Base-by-base conservation (phyloP, 2,888 invertebrate genomes). In the Leucoptera coffeella region DNA sequence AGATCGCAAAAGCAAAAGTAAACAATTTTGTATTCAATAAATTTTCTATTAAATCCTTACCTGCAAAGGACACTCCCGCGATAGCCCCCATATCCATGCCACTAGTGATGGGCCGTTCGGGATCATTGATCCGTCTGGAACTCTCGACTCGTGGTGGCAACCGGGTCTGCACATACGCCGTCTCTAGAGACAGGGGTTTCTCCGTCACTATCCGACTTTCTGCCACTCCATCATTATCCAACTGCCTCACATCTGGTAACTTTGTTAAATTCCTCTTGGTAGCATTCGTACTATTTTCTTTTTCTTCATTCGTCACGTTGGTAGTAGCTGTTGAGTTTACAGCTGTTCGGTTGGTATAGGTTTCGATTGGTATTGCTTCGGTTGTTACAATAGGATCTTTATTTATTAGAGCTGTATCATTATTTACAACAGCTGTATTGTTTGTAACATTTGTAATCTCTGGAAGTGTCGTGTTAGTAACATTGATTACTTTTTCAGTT, bases 31-130 rank as follows among this genome's bases (percentile, higher is more conserved):
- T n/a, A n/a, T 13, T 64, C 62, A 32, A 58, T 57, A 15, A 62
- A 43, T 14, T 59, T 45, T 42, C 60, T 52, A 30, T 59, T 62
- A 30, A 59, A 56, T 34, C 65, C 67, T 36, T 65, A 44, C 29
- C 78, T 23, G 78, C 80, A 37, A 83, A 74, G 15, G 80, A 79
- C 36, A 83, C 82, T 9, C 82, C 82, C 12, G 82, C 79, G 34
- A 84, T 82, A 22, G 73, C 73, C 5, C 77, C 76, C 15, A 74
- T 74, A 38, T 77, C 77, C 56, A 78, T 59, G 0, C 61, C 60
- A 56, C 61, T 14, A 57, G 54, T 15, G 65, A 34, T 67, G 1
- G 26, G 14, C 9, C 47, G 51, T 17, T 9, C 9, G 6, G 6
- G 17, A 13, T 64, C 62, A 32, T 58, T 57, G 15, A 62, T 44